Base-by-base conservation (phyloP, 2,888 invertebrate genomes). In the Ophioninae sp. region DNA sequence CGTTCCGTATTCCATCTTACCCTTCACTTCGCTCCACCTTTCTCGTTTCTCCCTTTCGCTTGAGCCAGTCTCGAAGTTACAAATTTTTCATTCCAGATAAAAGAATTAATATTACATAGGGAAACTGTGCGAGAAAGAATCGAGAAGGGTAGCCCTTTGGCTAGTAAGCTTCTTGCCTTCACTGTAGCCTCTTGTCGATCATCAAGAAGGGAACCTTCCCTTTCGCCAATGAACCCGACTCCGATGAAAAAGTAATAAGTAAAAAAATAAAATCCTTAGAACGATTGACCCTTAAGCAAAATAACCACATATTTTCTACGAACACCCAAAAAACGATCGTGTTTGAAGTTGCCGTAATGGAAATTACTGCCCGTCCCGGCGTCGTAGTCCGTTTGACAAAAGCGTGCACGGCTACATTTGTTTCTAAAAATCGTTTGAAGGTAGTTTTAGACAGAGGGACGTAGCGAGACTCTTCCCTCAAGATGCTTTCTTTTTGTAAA, bases 281-380 rank as follows among this genome's bases (percentile, higher is more conserved):
- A 64, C 73, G 13, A 56, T 62, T 57, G 37, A 69, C 64, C 74
- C 87, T 72, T 78, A 73, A 79, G 86, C 82, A 65, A 87, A 91
- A 90, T 90, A 88, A 90, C 89, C 89, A 90, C 87, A 90, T 88
- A 90, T 90, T 90, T 90, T 91, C 89, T 87, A 89, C 89, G 89
- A 89, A 90, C 88, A 81, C 85, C 85, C 86, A 30, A 88, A 89
- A 88, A 86, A 86, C 87, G 85, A 88, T 89, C 87, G 77, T 77
- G 72, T 76, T 83, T 73, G 78, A 81, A 64, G 65, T 74, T 50
- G 30, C 30, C 30, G 30, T 1, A 30, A 30, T 30, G 30, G 30
- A 30, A 30, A 30, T 30, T 30, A 30, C 30, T 30, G 1, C 30
- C 30, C 3, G 30, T 30, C 30, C 30, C 30, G 30, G 30, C 30